Conservation (phyloP, 2,113 vertebrate genomes). For the Aix galericulata region DNA sequence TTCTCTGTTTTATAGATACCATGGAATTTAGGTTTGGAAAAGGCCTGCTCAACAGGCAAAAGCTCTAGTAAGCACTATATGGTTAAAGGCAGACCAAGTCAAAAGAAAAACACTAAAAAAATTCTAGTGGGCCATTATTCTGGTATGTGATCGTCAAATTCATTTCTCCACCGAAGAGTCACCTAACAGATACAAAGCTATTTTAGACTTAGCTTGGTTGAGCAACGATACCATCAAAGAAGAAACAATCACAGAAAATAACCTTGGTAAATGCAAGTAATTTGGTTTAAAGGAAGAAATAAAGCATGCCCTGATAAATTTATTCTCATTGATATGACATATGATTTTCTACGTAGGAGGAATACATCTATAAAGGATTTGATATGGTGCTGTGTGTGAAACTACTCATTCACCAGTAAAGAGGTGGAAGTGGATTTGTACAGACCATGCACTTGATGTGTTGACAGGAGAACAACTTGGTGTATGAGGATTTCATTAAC, state of each 20-base stretch:
- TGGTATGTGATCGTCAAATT: neutral
- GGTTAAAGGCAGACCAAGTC: neutral
- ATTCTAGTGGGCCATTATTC: neutral
- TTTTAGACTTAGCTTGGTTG: neutral
- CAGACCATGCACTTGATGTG: neutral
- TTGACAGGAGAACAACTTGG: neutral
- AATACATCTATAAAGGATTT: neutral
- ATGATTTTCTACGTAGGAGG: conserved; percentile 35
- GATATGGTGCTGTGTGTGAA: neutral
- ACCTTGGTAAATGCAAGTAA: neutral
- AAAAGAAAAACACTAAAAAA: neutral
- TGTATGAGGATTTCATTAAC: neutral
- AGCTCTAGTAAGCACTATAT: neutral
- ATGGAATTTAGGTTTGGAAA: neutral
- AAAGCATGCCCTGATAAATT: neutral
- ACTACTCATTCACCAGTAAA: neutral
- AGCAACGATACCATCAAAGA: neutral
- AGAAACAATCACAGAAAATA: conserved; percentile 22
- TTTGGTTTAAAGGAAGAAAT: conserved; percentile 34
- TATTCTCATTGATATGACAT: neutral
- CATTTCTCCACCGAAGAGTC: neutral
- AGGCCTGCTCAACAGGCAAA: neutral
- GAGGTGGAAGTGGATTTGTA: neutral
- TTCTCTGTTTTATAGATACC: neutral
- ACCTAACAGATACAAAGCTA: neutral